Base-by-base conservation (phyloP, 2,113 vertebrate genomes). In the Heterotilapia buettikoferi region DNA sequence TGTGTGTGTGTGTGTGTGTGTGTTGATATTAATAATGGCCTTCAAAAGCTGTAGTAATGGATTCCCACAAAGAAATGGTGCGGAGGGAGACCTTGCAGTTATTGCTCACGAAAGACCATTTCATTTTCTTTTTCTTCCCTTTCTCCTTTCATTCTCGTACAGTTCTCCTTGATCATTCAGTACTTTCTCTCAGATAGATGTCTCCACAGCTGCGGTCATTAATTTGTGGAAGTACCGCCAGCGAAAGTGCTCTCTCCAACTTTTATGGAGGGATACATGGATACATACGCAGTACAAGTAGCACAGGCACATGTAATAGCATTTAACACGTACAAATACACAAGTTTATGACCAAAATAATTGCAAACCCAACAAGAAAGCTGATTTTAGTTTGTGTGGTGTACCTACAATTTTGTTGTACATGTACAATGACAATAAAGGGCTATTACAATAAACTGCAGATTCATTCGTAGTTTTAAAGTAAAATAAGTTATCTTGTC, bases 131-230 rank as follows among this genome's bases (percentile, higher is more conserved):
- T 36, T 56, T 84, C 24, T 81, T 54, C 43, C 1, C 80, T 59
- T 71, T 68, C 40, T 86, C 57, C 8, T 84, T 85, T 88, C 54
- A 82, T 89, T 83, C 76, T 87, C 18, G 36, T 13, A 56, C 53
- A 19, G 57, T 14, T 86, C 54, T 82, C 31, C 61, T 76, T 68
- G 84, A 90, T 90, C 80, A 61, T 52, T 86, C 87, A 83, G n/a
- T 90, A 81, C 63, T 82, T 89, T 83, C 47, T 87, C 85, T 82
- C 82, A 13, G 47, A 87, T 50, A 88, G 85, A 87, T 21, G 82
- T 82, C 68, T 89, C 83, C 38, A 45, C 82, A 71, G 85, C 57
- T 53, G 33, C 1, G 36, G 78, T 93, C 86, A 86, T 89, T 92
- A 86, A 91, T 92, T 91, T 81, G 84, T 82, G 86, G 86, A 84